Evolutionary conservation across 2,888 invertebrate genomes (phyloP).

Genomic region (Drosophila limbata): DNA sequence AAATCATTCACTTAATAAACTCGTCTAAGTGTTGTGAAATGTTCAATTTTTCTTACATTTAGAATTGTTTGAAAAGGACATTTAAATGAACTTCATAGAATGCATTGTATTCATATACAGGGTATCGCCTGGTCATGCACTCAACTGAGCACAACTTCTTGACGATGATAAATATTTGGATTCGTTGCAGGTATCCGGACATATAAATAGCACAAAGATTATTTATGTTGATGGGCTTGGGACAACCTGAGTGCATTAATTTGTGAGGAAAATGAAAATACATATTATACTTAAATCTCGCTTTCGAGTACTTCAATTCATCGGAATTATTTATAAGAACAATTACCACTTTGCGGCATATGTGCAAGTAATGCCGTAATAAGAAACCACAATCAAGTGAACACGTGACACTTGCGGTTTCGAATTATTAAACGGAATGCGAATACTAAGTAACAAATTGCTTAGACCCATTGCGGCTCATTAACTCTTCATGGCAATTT

Average conservation of each 20-base stretch:
- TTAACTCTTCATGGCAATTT: slow-evolving; percentile 81
- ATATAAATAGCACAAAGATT: slow-evolving; percentile 4
- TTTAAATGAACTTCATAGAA: background rate
- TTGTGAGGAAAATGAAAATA: background rate
- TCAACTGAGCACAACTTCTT: background rate
- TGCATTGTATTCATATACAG: background rate
- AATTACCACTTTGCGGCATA: slow-evolving; percentile 48
- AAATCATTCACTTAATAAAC: no score
- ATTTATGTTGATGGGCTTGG: background rate
- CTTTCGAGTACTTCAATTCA: slow-evolving; percentile 4
- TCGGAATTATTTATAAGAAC: slow-evolving; percentile 30
- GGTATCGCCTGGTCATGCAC: background rate
- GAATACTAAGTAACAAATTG: slow-evolving; percentile 68
- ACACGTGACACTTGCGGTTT: slow-evolving; percentile 75
- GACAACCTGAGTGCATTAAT: slow-evolving; percentile 1
- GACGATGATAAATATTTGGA: slow-evolving; percentile 7
- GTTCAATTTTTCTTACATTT: background rate
- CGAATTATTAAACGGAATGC: slow-evolving; percentile 57
- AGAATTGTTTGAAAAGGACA: background rate
- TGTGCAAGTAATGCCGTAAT: slow-evolving; percentile 68
- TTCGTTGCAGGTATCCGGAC: background rate
- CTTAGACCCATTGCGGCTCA: slow-evolving; percentile 76
- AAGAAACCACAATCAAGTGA: slow-evolving; percentile 64
- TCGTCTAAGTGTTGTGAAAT: background rate
- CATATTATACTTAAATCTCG: slow-evolving; percentile 13